Percentiles rank a stretch among this genome's conserved stretches.
Conservation (phyloP, 2,888 invertebrate species). For the Cryptocheilus praepositus region DNA sequence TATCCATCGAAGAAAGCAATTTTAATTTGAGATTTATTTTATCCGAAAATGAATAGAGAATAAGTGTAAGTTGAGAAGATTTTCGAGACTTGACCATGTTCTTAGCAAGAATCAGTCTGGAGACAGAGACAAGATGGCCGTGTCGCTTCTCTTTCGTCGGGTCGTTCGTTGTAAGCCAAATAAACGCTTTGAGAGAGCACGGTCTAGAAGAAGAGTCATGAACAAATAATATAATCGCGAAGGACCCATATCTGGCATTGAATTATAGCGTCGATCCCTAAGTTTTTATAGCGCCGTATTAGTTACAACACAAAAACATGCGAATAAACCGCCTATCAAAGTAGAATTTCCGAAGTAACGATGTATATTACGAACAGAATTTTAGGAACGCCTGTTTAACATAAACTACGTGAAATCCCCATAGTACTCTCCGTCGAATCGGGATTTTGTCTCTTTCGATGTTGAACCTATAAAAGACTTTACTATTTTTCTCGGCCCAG, state of each 20-base stretch:
- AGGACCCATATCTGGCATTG: conserved; percentile 26
- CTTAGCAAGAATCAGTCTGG: conserved; percentile 8
- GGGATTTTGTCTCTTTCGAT: conserved; percentile 12
- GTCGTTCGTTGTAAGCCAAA: conserved; percentile 65
- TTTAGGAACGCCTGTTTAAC: no score
- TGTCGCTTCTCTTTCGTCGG: conserved; percentile 67
- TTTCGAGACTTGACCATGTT: neutral
- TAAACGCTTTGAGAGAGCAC: conserved; percentile 66
- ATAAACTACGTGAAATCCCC: neutral
- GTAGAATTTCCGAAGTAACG: neutral
- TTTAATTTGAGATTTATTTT: neutral
- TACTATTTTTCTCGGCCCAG: neutral
- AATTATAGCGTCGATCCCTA: conserved; percentile 25
- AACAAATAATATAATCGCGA: conserved; percentile 28
- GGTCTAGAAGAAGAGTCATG: conserved; percentile 39
- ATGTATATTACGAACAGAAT: no score
- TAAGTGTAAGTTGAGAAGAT: neutral
- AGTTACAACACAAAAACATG: no score
- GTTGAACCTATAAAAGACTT: conserved; percentile 7
- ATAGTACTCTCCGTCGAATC: conserved; percentile 19
- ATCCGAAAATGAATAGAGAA: neutral
- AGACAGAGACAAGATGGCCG: conserved; percentile 61
- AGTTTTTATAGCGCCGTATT: no score
- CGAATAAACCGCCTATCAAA: no score
- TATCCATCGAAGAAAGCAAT: no score